phyloP scores from a whole-genome alignment of 2,888 invertebrate species.

The Idaea biselata region DNA sequence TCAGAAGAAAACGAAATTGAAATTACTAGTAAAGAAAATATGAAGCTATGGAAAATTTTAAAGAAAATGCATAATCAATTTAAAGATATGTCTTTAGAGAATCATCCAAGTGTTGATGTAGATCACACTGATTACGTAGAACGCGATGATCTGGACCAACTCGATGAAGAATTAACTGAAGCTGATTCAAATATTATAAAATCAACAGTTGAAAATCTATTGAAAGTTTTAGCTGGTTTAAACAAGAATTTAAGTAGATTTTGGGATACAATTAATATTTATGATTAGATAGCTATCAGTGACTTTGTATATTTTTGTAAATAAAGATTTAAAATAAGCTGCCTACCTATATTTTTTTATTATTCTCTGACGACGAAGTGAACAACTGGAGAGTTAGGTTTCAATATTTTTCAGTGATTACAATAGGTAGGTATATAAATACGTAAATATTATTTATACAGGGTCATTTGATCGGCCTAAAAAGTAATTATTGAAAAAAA shows the following conservation, averaged over 20 bases:
- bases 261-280: constrained; percentile 54
- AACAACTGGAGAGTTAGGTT: no score
- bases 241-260: constrained; percentile 60
- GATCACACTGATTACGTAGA: constrained; percentile 35
- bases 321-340: constrained; percentile 14
- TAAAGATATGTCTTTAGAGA: constrained; percentile 41
- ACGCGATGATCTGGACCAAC: constrained; percentile 39
- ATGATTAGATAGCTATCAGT: constrained; percentile 51
- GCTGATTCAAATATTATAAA: constrained; percentile 47
- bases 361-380: no score
- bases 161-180: constrained; percentile 34
- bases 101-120: constrained; percentile 28
- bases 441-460: no score
- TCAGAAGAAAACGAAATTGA: constrained; percentile 51
- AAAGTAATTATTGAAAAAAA: no score
- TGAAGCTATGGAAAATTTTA: constrained; percentile 49
- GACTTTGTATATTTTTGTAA: constrained; percentile 28
- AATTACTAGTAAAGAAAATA: constrained; percentile 35
- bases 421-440: no score
- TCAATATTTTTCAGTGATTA: no score
- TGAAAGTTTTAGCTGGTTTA: constrained; percentile 54
- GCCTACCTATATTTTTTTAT: no score
- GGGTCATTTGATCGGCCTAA: no score
- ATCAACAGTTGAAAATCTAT: constrained; percentile 51
- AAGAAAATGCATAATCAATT: constrained; percentile 50